Percentiles rank a stretch among this genome's conserved stretches.
Evolutionary conservation across 2,888 invertebrate genomes (phyloP).

Genomic region (Thereva nobilitata): DNA sequence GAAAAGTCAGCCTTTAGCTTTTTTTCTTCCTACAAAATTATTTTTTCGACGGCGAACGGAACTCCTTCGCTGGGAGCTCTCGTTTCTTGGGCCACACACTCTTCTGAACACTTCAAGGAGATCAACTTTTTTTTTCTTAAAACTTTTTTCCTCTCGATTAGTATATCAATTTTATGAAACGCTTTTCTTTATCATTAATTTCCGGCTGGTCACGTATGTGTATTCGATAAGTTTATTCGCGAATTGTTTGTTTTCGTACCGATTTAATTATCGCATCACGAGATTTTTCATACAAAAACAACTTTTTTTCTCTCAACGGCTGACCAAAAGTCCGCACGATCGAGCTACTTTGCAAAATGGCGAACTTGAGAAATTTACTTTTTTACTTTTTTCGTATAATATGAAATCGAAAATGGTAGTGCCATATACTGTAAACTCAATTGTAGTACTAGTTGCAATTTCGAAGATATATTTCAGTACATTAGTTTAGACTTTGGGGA

Average conservation of each 20-base stretch:
- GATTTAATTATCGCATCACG: conserved; percentile 22
- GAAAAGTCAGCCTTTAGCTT: too few relatives aligned
- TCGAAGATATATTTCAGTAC: too few relatives aligned
- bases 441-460: too few relatives aligned
- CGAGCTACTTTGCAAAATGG: conserved; percentile 49
- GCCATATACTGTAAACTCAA: background rate
- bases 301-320: conserved; percentile 36
- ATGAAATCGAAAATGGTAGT: conserved; percentile 21
- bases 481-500: too few relatives aligned
- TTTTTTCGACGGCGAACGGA: too few relatives aligned
- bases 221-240: background rate
- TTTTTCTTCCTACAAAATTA: too few relatives aligned
- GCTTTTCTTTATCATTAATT: too few relatives aligned
- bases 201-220: background rate
- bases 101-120: too few relatives aligned
- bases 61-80: too few relatives aligned
- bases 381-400: conserved; percentile 6
- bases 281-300: conserved; percentile 14
- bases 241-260: conserved; percentile 1
- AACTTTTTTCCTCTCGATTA: background rate
- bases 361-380: conserved; percentile 43
- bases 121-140: background rate
- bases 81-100: too few relatives aligned
- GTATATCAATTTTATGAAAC: too few relatives aligned
- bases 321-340: conserved; percentile 43